These are phyloP conservation scores for Apodemia duryi DNA, from an alignment of 2,888 invertebrate genomes.

Conservation along the genomic window DNA sequence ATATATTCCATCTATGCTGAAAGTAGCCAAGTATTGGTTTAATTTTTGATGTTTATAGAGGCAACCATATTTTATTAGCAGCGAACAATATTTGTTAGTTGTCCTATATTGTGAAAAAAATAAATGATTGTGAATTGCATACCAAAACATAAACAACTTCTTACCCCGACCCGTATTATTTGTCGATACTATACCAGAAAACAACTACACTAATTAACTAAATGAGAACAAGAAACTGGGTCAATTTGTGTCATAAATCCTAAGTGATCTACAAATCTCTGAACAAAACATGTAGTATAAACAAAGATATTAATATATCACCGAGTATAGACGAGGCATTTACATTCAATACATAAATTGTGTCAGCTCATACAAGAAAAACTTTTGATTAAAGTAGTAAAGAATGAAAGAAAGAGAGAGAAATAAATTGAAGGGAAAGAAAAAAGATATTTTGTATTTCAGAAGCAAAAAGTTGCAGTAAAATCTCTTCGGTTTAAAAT, in stretches of 20 bases:
- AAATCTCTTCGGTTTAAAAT: too few species aligned
- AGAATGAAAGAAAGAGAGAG: too few species aligned
- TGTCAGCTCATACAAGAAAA: too few species aligned
- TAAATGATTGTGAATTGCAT: background rate
- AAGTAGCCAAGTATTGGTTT: too few species aligned
- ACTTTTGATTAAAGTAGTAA: too few species aligned
- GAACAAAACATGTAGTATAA: background rate
- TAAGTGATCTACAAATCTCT: constrained; percentile 9
- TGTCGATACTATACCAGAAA: background rate
- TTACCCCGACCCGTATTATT: constrained; percentile 8
- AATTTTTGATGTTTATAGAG: background rate
- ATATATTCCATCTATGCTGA: too few species aligned
- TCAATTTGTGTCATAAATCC: constrained; percentile 10
- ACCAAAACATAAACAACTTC: constrained; percentile 2
- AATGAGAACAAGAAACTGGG: constrained; percentile 11
- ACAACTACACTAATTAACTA: constrained; percentile 3
- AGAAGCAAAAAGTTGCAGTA: too few species aligned
- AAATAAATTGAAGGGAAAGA: too few species aligned
- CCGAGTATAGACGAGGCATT: background rate
- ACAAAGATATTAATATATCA: background rate
- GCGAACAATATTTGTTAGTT: background rate
- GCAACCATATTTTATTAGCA: background rate
- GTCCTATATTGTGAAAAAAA: background rate
- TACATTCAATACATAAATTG: too few species aligned
- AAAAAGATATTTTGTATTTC: too few species aligned